Evolutionary conservation across 2,113 vertebrate genomes (phyloP).

Genomic region (Thomomys bottae): DNA sequence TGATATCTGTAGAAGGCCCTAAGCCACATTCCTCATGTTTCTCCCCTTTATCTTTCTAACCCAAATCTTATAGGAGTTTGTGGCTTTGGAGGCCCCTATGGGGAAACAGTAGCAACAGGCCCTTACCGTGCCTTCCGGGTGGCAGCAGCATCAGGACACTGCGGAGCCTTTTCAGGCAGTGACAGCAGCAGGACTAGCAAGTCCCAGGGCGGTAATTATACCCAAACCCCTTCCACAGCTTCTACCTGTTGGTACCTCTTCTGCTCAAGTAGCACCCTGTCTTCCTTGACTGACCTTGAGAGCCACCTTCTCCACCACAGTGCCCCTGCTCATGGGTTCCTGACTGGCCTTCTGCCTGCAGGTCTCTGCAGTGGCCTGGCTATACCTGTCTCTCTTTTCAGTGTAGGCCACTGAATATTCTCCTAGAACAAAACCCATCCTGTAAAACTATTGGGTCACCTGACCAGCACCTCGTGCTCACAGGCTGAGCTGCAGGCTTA

Average conservation of each 20-base stretch:
- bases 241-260: slow-evolving; percentile 79
- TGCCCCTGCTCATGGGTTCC: slow-evolving; percentile 38
- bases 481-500: not conserved
- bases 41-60: slow-evolving; percentile 84
- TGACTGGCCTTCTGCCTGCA: not conserved
- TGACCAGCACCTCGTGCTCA: not conserved
- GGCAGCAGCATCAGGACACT: slow-evolving; percentile 87
- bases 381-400: slow-evolving; percentile 31
- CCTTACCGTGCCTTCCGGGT: slow-evolving; percentile 89
- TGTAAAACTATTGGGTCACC: not conserved
- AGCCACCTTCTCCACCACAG: slow-evolving; percentile 53
- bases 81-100: slow-evolving; percentile 90
- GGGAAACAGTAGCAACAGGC: slow-evolving; percentile 89
- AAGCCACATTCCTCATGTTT: slow-evolving; percentile 80
- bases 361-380: slow-evolving; percentile 23
- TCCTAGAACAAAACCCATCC: not conserved
- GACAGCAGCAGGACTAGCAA: slow-evolving; percentile 91
- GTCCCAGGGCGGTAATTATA: slow-evolving; percentile 91
- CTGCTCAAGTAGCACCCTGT: slow-evolving; percentile 58
- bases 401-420: slow-evolving; percentile 25
- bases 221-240: slow-evolving; percentile 77
- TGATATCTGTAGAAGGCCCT: slow-evolving; percentile 16
- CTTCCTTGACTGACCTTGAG: slow-evolving; percentile 71
- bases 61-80: slow-evolving; percentile 88
- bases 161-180: slow-evolving; percentile 88